Evolutionary conservation across 30 jellyfish, hydroid and myxozoan species (phyloP), one percentile per base, ranked within the genome.

Genomic region (Aurelia sp.): DNA sequence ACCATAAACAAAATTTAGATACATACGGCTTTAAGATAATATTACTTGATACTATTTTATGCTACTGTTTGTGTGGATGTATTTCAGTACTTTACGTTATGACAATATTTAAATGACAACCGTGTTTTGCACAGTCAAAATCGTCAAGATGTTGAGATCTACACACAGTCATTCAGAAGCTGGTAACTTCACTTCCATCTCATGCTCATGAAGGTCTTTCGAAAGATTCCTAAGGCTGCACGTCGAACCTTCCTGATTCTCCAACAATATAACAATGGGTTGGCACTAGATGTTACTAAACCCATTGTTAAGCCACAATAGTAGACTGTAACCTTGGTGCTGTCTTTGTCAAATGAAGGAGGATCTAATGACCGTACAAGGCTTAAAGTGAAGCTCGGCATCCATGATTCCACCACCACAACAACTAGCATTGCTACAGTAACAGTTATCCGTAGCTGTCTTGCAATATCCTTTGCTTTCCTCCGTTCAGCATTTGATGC

Each of bases 231-330:
- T 8, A 33, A 67, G 5, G 92, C 92, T 10, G 92, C 81, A 18
- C 55, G 57, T n/a, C 92, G 75, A 47, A 70, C 92, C n/a, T 82
- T 85, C 24, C 76, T 74, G 18, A 82, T 82, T 47, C 85, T 53
- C 50, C 72, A 82, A 41, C 92, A 82, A 51, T 82, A 82, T 13
- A 82, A 73, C 63, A 82, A 48, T 13, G 92, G 92, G 69, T 82
- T 82, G 44, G 68, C 92, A 50, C 85, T 40, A 8, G 92, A 82
- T 33, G 77, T 52, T 31, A 70, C 75, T 38, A 67, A 82, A 12
- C 92, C 92, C 13, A 82, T 63, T 21, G 92, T 70, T 4, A 70
- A 21, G 2, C 80, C 64, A 44, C 59, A 35, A 53, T 82, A 82
- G 70, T 82, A 86, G 68, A 68, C 19, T 2, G 86, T 82, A 27